Evolutionary conservation across 2,888 invertebrate species (phyloP), one percentile per base, ranked within the genome.

Genomic region (Nomada lathburiana): DNA sequence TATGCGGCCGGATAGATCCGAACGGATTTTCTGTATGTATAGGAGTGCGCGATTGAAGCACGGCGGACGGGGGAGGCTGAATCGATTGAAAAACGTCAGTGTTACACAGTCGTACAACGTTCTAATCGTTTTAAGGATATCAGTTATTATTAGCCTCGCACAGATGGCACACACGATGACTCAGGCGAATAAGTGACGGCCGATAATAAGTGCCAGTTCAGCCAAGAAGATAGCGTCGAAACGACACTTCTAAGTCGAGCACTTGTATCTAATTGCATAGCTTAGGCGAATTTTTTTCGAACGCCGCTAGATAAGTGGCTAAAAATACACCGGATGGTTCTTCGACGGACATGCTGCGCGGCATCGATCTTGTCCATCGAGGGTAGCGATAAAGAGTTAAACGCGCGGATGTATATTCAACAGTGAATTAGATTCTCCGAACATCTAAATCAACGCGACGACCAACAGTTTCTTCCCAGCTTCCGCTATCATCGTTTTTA

Each of bases 131-230:
- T 86, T 76, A 80, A 69, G 83, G 59, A 62, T 75, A 80, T 80
- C 76, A 62, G 78, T 69, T 87, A 87, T 85, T 86, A 84, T 86
- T 88, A 88, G 86, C 76, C 64, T 23, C 29, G 77, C 80, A 60
- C 86, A 86, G 82, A 86, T 86, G 82, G 80, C 80, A 84, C 70
- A 60, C 23, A 57, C 65, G 64, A 80, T 88, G 87, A 87, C 77
- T 87, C 88, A 86, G 64, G 29, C 53, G 67, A 75, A 81, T 84
- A 86, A 88, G 76, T 74, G 80, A 42, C 69, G 68, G 57, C 84
- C 72, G 74, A 75, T 74, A 82, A 87, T 84, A 88, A 88, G 82
- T 82, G 82, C 71, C 42, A 47, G 75, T 71, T 77, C 64, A 71
- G 85, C 50, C 63, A 52, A 71, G 80, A 80, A 80, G 86, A 86